Base-by-base conservation (phyloP, 1,140 invertebrate species). In the Aethina tumida region DNA sequence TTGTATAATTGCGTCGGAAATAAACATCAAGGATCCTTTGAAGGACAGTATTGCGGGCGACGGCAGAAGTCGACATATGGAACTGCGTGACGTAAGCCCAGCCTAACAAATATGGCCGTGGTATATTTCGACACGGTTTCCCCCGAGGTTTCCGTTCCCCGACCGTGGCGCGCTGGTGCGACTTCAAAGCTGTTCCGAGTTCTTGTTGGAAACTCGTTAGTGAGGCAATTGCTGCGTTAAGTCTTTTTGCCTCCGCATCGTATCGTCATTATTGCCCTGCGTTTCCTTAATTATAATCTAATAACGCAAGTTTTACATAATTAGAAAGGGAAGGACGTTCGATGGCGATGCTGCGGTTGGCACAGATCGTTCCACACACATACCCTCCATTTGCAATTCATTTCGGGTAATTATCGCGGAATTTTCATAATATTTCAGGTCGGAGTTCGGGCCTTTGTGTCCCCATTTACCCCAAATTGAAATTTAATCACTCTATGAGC, bases 241-340 rank as follows among this genome's bases (percentile, higher is more conserved):
- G 30, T 40, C 38, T 40, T 40, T 40, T 40, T 40, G 38, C 32
- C 30, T 14, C 20, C 38, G 16, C 30, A 33, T 33, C 29, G 38
- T 33, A 40, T 40, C 38, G 30, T 8, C 38, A 40, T 40, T 40
- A 40, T 40, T 40, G 38, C 38, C 29, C 20, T 40, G 30, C 38
- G 38, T 40, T 40, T 34, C 30, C 38, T 30, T 40, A 40, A 40
- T 40, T 40, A 40, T 40, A 40, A 33, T 40, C 38, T 34, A 40
- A 40, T 40, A 30, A 40, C 14, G 21, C 22, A 21, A 40, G 38
- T 40, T 40, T 40, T 39, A 40, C 38, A 40, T 40, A 40, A 40
- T 40, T 40, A 40, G 30, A 31, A 24, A 26, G 24, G 21, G 30
- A 13, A n/a, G n/a, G 21, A 27, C 21, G 29, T 40, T 34, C 34